Evolutionary conservation across 2,888 invertebrate genomes (phyloP).

Genomic region (Hylaea fasciaria): DNA sequence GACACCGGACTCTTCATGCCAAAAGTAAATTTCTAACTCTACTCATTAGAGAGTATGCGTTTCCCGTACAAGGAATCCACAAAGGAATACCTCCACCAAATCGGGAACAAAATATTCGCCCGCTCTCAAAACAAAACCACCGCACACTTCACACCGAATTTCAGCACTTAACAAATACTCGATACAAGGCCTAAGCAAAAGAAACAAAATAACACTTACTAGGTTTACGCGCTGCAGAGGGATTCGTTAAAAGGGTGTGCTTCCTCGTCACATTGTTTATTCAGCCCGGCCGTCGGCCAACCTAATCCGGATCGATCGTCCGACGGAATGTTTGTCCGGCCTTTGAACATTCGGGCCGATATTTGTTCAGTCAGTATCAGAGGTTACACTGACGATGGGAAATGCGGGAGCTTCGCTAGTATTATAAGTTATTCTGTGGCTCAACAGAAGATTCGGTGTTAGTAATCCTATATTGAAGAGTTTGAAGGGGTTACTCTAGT

Average conservation of each 20-base stretch:
- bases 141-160: conserved; percentile 28
- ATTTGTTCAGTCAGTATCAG: conserved; percentile 17
- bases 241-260: conserved; percentile 81
- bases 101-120: background rate
- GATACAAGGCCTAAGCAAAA: conserved; percentile 51
- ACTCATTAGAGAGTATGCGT: no score
- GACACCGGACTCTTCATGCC: no score
- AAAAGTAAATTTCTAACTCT: no score
- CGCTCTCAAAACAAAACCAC: conserved; percentile 20
- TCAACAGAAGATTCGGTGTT: no score
- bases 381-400: background rate
- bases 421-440: no score
- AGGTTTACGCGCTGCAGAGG: conserved; percentile 65
- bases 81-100: no score
- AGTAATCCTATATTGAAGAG: no score
- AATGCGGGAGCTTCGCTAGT: no score
- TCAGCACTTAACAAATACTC: conserved; percentile 40
- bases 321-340: conserved; percentile 59
- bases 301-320: conserved; percentile 78
- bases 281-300: conserved; percentile 73
- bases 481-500: no score
- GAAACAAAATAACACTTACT: conserved; percentile 66
- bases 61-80: no score
- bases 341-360: conserved; percentile 41
- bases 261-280: conserved; percentile 82